Percentiles rank a stretch among this genome's conserved stretches.
phyloP scores from a whole-genome alignment of 2,113 vertebrate genomes.

The Petaurus breviceps region DNA sequence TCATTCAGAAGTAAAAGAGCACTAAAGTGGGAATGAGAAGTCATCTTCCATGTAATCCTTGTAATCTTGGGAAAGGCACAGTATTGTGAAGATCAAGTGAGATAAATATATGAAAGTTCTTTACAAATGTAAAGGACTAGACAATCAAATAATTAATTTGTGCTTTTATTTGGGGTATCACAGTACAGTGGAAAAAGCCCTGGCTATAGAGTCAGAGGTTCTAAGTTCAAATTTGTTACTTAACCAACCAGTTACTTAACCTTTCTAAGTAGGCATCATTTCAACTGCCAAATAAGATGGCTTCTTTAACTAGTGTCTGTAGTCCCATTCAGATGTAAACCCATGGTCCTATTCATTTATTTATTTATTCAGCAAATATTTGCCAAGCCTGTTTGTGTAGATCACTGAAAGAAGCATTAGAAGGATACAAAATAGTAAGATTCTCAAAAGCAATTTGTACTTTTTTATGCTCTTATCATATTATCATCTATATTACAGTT shows the following conservation, averaged over 20 bases:
- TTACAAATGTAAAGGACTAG: not conserved
- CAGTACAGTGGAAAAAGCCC: not conserved
- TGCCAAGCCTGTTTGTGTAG: not conserved
- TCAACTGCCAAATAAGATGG: not conserved
- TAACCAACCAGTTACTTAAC: not conserved
- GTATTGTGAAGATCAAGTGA: not conserved
- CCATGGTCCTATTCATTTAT: not conserved
- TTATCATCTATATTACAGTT: not conserved
- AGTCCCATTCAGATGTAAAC: not conserved
- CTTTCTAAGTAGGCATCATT: not conserved
- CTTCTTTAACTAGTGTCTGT: not conserved
- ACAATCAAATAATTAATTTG: not conserved
- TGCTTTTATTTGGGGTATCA: not conserved
- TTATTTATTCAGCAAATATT: not conserved
- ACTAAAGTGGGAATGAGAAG: not conserved
- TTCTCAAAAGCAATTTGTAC: not conserved
- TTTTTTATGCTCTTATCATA: not conserved
- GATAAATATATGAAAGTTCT: not conserved
- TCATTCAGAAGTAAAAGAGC: not conserved
- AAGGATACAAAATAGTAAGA: not conserved
- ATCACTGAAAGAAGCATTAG: not conserved
- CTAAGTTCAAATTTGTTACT: not conserved
- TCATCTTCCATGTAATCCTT: not conserved
- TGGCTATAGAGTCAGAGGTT: not conserved
- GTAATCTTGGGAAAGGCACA: not conserved